A percentile compares a stretch with the other conserved stretches of the same genome.
These are phyloP conservation scores for Nycteola revayana DNA, from an alignment of 2,888 invertebrate species.

Conservation along the genomic window DNA sequence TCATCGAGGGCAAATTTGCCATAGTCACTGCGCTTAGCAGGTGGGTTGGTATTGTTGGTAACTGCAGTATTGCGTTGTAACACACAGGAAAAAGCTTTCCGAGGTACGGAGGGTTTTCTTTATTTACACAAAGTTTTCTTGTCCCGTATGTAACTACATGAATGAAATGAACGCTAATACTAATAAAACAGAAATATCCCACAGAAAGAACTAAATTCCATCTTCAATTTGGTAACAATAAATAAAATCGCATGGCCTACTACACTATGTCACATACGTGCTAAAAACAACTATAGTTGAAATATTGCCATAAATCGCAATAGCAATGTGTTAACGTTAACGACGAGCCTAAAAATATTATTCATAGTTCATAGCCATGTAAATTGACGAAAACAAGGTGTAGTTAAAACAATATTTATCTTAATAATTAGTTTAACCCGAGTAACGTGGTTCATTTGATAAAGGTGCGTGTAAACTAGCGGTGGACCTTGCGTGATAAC, in stretches of 20 bases:
- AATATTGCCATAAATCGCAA: conserved; percentile 41
- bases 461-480: conserved; percentile 70
- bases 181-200: background rate
- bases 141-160: too few species aligned
- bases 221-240: conserved; percentile 19
- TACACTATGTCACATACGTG: conserved; percentile 28
- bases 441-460: conserved; percentile 69
- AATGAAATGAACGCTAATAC: too few species aligned
- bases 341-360: conserved; percentile 50
- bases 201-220: conserved; percentile 2
- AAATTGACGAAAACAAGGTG: conserved; percentile 69
- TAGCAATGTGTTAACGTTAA: conserved; percentile 44
- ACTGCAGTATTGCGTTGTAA: too few species aligned
- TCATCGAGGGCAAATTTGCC: too few species aligned
- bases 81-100: too few species aligned
- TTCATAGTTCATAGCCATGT: conserved; percentile 52
- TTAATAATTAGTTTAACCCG: conserved; percentile 79
- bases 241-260: conserved; percentile 28
- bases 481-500: conserved; percentile 65
- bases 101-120: too few species aligned
- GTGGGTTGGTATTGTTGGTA: too few species aligned
- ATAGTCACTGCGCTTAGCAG: too few species aligned
- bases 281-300: conserved; percentile 33
- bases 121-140: too few species aligned
- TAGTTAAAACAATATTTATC: conserved; percentile 77